Evolutionary conservation across 2,888 invertebrate genomes (phyloP), one percentile per base, ranked within the genome.

Genomic region (Chloromyia formosa): DNA sequence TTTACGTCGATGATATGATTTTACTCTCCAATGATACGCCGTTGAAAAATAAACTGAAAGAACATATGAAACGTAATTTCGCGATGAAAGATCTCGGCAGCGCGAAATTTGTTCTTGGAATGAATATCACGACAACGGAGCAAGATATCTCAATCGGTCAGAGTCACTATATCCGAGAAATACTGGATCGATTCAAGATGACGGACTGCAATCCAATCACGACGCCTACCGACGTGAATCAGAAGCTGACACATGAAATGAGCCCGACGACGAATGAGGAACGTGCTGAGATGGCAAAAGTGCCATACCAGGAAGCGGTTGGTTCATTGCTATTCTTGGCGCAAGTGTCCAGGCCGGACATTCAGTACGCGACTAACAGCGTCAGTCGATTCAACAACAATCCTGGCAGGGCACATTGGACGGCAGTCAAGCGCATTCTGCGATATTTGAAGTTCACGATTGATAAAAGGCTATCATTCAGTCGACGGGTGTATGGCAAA

Each of bases 1-100:
- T 77, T 2, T 77, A 76, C 54, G 75, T 75, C 1, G 77, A 76
- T 56, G 74, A 75, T 64, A 20, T 75, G 56, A 56, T 56, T 56
- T 16, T 56, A 56, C n/a, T 61, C 61, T 61, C 60, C 20, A 60
- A 60, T 61, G 20, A n/a, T 77, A 60, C 60, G 60, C 60, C 61
- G 61, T 27, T 61, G 61, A 61, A 61, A 27, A 61, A 61, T 9
- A 14, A 61, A 61, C 61, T 61, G 27, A 61, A 61, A 27, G 27
- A 61, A 27, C 23, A 27, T n/a, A n/a, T n/a, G n/a, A n/a, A n/a
- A n/a, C n/a, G n/a, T n/a, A n/a, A n/a, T n/a, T 61, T 53, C 53
- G 53, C 3, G 53, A 10, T 53, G 3, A 53, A 53, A 16, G 53
- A 53, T 10, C 53, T 5, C 3, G 16, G 53, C 3, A 7, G 7